phyloP scores from a whole-genome alignment of 2,888 invertebrate species.

The Tenthredo notha region DNA sequence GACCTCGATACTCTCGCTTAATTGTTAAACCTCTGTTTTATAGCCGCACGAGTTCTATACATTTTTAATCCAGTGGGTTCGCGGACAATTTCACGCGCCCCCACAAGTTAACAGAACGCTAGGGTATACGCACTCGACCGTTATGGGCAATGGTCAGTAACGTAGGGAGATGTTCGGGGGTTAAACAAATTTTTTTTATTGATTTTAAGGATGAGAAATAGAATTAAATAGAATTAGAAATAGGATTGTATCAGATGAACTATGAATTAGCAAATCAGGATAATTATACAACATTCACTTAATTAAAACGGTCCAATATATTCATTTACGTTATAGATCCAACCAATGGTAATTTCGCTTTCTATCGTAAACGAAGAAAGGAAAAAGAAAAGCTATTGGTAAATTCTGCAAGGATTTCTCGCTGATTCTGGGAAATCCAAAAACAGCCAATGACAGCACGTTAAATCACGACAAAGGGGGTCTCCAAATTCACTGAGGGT shows the following conservation, averaged over 20 bases:
- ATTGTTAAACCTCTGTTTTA: constrained; percentile 45
- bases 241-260: neutral
- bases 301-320: neutral
- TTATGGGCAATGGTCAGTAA: constrained; percentile 41
- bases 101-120: constrained; percentile 19
- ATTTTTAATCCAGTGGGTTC: constrained; percentile 39
- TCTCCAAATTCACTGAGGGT: constrained; percentile 30
- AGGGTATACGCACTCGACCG: constrained; percentile 14
- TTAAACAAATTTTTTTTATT: neutral
- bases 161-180: neutral
- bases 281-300: neutral
- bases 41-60: constrained; percentile 9
- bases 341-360: neutral
- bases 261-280: neutral
- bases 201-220: neutral
- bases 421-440: constrained; percentile 23
- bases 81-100: constrained; percentile 38
- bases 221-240: neutral
- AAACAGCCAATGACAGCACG: constrained; percentile 39
- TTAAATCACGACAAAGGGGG: constrained; percentile 43
- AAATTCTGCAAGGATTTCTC: constrained; percentile 2
- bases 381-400: neutral
- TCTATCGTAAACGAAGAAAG: neutral
- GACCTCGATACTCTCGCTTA: constrained; percentile 8
- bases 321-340: neutral